A percentile compares a stretch with the other conserved stretches of the same genome.
phyloP scores from a whole-genome alignment of 2,888 invertebrate species.

The Drosophila algonquin region DNA sequence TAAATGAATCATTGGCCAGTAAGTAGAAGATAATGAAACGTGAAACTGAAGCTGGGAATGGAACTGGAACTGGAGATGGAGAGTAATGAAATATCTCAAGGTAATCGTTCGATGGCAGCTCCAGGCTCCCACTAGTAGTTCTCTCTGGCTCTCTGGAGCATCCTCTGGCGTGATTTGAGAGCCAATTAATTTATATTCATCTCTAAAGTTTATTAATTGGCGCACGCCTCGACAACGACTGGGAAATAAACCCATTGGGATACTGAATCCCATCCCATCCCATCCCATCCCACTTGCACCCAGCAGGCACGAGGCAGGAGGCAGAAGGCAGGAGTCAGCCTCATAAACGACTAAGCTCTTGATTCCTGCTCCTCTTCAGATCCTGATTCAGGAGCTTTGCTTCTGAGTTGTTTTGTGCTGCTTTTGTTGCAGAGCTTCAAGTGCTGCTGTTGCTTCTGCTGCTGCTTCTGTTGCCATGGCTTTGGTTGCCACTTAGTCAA shows the following conservation, averaged over 20 bases:
- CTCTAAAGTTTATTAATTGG: constrained; percentile 21
- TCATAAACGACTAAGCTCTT: constrained; percentile 30
- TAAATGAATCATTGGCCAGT: constrained; percentile 39
- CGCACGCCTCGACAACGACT: constrained; percentile 21
- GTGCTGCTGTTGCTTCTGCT: constrained; percentile 26
- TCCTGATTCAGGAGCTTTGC: neutral
- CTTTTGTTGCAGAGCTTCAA: constrained; percentile 39
- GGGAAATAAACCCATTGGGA: constrained; percentile 35
- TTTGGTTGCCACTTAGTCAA: constrained; percentile 52
- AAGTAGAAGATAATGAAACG: constrained; percentile 41
- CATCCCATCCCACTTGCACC: constrained; percentile 5
- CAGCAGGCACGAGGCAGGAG: no score
- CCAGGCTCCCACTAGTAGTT: neutral
- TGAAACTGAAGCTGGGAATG: constrained; percentile 15
- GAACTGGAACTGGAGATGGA: neutral
- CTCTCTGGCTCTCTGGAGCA: neutral
- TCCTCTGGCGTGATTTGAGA: neutral
- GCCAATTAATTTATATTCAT: constrained; percentile 6
- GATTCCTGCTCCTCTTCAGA: constrained; percentile 16
- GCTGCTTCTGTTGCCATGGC: constrained; percentile 31
- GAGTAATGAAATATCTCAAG: constrained; percentile 1
- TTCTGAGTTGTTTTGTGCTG: constrained; percentile 23
- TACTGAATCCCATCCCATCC: constrained; percentile 5
- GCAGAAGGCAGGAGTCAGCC: neutral
- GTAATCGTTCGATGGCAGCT: constrained; percentile 5